A percentile compares a stretch with the other conserved stretches of the same genome.
Evolutionary conservation across 2,888 invertebrate species (phyloP).

Genomic region (Arctia plantaginis): DNA sequence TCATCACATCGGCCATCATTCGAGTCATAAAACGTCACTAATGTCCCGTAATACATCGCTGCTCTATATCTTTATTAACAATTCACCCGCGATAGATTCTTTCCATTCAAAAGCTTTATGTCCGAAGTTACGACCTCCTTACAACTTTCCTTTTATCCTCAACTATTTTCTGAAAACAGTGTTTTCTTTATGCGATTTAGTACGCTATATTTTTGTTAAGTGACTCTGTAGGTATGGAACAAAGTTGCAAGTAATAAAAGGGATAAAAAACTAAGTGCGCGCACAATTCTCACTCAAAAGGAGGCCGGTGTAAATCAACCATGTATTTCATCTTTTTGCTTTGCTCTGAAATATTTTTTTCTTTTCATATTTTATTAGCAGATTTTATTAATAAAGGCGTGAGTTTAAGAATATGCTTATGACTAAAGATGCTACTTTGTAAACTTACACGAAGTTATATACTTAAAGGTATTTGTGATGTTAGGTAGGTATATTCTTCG

Average conservation of each 20-base stretch:
- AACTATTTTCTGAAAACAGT: slow-evolving; percentile 85
- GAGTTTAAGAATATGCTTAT: slow-evolving; percentile 58
- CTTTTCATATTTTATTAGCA: slow-evolving; percentile 71
- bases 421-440: slow-evolving; percentile 69
- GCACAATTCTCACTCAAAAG: slow-evolving; percentile 73
- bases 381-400: slow-evolving; percentile 71
- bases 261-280: slow-evolving; percentile 76
- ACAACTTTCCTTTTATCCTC: slow-evolving; percentile 82
- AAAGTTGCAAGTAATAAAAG: slow-evolving; percentile 79
- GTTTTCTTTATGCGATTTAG: slow-evolving; percentile 85
- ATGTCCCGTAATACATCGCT: slow-evolving; percentile 80
- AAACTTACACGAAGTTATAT: slow-evolving; percentile 48
- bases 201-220: slow-evolving; percentile 83
- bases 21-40: slow-evolving; percentile 79
- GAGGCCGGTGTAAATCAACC: slow-evolving; percentile 80
- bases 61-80: slow-evolving; percentile 86
- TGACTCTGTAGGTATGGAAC: slow-evolving; percentile 74
- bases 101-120: slow-evolving; percentile 84
- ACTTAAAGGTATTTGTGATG: not conserved
- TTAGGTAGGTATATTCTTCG: not conserved
- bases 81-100: slow-evolving; percentile 82
- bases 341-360: slow-evolving; percentile 65
- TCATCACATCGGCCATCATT: slow-evolving; percentile 72
- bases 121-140: slow-evolving; percentile 80
- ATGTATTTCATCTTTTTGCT: slow-evolving; percentile 70